Base-by-base conservation (phyloP, 2,888 invertebrate genomes). In the Papilio demoleus region DNA sequence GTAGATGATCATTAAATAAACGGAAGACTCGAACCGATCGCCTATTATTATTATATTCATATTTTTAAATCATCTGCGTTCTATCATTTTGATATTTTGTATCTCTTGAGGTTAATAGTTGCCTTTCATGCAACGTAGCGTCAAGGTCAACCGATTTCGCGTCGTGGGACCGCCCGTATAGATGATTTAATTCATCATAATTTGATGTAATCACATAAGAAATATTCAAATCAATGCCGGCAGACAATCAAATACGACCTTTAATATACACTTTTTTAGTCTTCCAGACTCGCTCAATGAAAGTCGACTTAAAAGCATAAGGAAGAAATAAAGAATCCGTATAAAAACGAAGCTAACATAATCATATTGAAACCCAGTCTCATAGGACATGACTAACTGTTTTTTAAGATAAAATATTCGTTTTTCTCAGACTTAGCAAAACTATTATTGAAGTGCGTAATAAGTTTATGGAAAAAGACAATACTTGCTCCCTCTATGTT, bases 191-290 rank as follows among this genome's bases (percentile, higher is more conserved):
- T 90, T 88, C 86, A 85, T 90, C 87, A 86, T 90, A 90, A 91
- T 92, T 91, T 88, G 84, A 83, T 83, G 82, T 90, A 91, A 90
- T 90, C 89, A 88, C 88, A 87, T 85, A 79, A 86, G 85, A 86
- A 81, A 89, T 90, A 91, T 92, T 90, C 87, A 92, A 92, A 92
- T 90, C 87, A 88, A 89, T 88, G 86, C 83, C 87, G 82, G 89
- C 90, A 90, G 82, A 90, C 88, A 91, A 92, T 92, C 92, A 92
- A 88, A 91, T 90, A 80, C 90, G 90, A 92, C 92, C 92, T 92
- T 92, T 92, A 87, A 84, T 80, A 90, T 88, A 90, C 90, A 92
- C 90, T 90, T 90, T 90, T 87, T 88, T 90, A 90, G 90, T 90
- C 88, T 88, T 88, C 86, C 88, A 85, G 87, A 86, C 87, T 76